Evolutionary conservation across 2,113 vertebrate genomes (phyloP), one percentile per base, ranked within the genome.

Genomic region (Neolamprologus toae): DNA sequence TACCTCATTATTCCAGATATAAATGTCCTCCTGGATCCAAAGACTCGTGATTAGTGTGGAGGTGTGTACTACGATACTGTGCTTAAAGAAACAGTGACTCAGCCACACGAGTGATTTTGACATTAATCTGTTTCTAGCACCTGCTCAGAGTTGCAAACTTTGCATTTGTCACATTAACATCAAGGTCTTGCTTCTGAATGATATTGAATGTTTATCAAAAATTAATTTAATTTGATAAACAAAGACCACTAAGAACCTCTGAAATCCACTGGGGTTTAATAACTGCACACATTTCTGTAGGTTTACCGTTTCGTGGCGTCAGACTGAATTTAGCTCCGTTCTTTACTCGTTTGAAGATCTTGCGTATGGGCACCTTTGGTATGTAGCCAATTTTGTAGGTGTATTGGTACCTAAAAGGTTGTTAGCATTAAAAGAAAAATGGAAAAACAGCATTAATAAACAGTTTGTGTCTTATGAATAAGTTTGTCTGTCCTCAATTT

Each of bases 301-400:
- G 0, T 33, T 81, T 94, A 97, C 96, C 95, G 28, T 96, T 96
- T 45, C 84, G 90, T 59, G 94, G 83, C 1, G 89, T 94, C 53
- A 97, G 95, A 14, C 85, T 80, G 47, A 95, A 86, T 31, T 91
- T 87, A 2, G 17, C 85, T n/a, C 63, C 16, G 6, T 85, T 94
- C 63, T 53, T 94, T 68, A 95, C 88, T 19, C 83, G 47, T 54
- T 92, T 96, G 73, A 92, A 92, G 73, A 95, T 3, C 55, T 82
- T 89, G 8, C 28, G 85, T 26, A 84, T 81, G 82, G 53, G 79
- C 7, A 94, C 45, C 51, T 90, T 89, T 4, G 96, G 95, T 6
- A 61, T 54, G 84, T 92, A 96, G 6, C 94, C 96, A 11, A 96
- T 91, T 87, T 96, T 96, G 88, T 96, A 97, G 1, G 94, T 92